phyloP scores from a whole-genome alignment of 2,888 invertebrate species.

The Julus scandinavius region DNA sequence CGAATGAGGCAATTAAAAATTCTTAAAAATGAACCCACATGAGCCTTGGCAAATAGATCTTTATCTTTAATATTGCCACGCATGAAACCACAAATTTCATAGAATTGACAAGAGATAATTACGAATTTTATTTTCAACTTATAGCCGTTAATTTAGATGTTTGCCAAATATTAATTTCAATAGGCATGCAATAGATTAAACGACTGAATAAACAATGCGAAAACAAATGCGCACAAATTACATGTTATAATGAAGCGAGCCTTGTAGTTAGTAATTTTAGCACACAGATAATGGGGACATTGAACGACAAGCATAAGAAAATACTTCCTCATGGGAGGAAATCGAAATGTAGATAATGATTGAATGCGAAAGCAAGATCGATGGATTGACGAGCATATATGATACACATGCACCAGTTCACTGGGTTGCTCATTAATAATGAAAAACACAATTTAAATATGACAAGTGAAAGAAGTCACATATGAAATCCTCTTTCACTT shows the following conservation, averaged over 20 bases:
- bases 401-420: not conserved
- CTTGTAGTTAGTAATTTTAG: not conserved
- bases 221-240: not conserved
- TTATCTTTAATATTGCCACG: no score
- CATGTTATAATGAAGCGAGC: not conserved
- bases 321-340: not conserved
- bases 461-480: not conserved
- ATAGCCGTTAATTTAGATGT: not conserved
- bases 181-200: not conserved
- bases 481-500: not conserved
- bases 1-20: no score
- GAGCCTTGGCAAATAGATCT: no score
- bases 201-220: not conserved
- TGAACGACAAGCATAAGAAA: conserved; percentile 12
- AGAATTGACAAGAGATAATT: no score
- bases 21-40: no score
- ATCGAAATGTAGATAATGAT: conserved; percentile 31
- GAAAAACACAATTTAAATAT: not conserved
- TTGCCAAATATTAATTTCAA: conserved; percentile 7
- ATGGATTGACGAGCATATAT: not conserved
- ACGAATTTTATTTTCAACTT: no score
- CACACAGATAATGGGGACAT: not conserved
- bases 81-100: no score
- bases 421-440: conserved; percentile 7
- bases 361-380: not conserved